Evolutionary conservation across 2,113 vertebrate species (phyloP).

Genomic region (Miniopterus natalensis): DNA sequence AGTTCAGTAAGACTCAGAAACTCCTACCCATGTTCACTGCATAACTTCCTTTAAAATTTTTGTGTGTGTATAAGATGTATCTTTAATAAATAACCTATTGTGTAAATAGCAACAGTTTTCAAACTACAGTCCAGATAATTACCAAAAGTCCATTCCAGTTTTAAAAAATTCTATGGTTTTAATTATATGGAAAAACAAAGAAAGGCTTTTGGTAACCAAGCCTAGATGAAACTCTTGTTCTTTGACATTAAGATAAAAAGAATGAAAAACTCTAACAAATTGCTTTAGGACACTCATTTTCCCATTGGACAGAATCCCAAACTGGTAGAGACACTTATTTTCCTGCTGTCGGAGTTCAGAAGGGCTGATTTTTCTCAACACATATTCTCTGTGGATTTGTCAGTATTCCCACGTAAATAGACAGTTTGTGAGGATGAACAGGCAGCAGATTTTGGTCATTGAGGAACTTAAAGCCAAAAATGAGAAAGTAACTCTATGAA

Average conservation of each 20-base stretch:
- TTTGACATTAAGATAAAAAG: not conserved
- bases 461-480: slow-evolving; percentile 24
- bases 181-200: slow-evolving; percentile 17
- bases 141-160: not conserved
- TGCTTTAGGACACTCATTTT: not conserved
- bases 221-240: not conserved
- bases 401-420: not conserved
- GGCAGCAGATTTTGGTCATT: not conserved
- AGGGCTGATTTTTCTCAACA: not conserved
- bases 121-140: slow-evolving; percentile 8
- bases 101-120: not conserved
- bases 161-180: not conserved
- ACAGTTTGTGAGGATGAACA: not conserved
- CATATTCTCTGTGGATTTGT: not conserved
- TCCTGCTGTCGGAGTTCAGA: not conserved
- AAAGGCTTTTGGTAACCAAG: not conserved
- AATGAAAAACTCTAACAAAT: not conserved
- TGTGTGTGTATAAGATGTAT: not conserved
- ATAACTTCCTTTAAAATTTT: not conserved
- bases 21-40: too few relatives aligned
- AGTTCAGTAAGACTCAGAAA: not conserved
- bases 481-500: not conserved
- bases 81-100: not conserved
- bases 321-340: not conserved
- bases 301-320: not conserved